Conservation (phyloP, 2,797 vertebrate species). For the Sarcoramphus papa region DNA sequence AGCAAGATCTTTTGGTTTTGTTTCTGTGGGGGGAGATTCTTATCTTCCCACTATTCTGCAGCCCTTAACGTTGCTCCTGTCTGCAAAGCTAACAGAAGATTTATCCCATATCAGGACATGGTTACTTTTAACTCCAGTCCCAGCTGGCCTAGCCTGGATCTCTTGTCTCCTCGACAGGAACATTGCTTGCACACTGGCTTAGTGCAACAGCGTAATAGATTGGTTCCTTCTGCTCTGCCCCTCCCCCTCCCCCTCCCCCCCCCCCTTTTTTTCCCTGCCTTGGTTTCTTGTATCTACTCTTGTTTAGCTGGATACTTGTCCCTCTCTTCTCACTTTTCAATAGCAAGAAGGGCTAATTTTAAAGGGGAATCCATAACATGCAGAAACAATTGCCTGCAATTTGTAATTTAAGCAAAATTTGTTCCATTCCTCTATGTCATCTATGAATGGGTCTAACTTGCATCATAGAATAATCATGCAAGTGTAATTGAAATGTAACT, state of each 20-base stretch:
- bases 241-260: fast-evolving
- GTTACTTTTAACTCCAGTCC: background rate
- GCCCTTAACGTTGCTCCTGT: background rate
- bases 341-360: background rate
- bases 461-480: background rate
- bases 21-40: background rate
- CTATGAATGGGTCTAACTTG: background rate
- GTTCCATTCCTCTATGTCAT: background rate
- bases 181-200: background rate
- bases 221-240: background rate
- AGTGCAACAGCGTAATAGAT: background rate
- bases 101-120: background rate
- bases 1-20: background rate
- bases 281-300: background rate
- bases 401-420: background rate
- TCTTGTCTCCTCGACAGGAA: background rate
- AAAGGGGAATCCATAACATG: background rate
- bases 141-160: background rate
- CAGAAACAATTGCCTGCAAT: background rate
- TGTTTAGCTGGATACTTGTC: background rate
- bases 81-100: background rate
- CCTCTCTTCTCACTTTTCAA: background rate
- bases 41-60: background rate
- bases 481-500: background rate
- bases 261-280: background rate